phyloP scores from a whole-genome alignment of 1,140 invertebrate species.

The Macrostomum lignano region DNA sequence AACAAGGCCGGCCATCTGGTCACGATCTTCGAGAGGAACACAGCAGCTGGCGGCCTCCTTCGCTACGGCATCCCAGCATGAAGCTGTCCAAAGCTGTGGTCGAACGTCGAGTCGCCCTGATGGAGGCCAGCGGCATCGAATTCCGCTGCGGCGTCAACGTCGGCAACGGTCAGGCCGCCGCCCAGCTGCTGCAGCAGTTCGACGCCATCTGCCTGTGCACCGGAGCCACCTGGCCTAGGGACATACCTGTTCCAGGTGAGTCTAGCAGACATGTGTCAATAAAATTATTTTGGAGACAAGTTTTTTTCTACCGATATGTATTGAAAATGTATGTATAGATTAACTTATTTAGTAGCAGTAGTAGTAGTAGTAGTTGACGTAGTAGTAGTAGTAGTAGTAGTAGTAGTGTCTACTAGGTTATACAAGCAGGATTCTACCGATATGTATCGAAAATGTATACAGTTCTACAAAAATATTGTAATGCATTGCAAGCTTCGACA shows the following conservation, averaged over 20 bases:
- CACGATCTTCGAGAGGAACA: conserved; percentile 37
- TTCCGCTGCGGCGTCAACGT: conserved; percentile 68
- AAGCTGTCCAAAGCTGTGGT: conserved; percentile 75
- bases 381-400: too few relatives aligned
- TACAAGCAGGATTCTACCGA: too few relatives aligned
- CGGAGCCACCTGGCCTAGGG: conserved; percentile 80
- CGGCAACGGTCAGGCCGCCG: conserved; percentile 57
- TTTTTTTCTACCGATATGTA: too few relatives aligned
- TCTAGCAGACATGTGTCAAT: conserved; percentile 4
- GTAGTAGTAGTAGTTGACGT: too few relatives aligned
- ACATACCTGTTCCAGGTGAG: conserved; percentile 34
- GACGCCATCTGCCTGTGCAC: conserved; percentile 64
- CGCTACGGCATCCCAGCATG: conserved; percentile 96
- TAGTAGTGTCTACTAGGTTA: too few relatives aligned
- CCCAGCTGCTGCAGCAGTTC: conserved; percentile 40
- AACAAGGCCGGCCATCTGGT: conserved; percentile 42
- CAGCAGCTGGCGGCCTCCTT: conserved; percentile 64
- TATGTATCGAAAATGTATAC: too few relatives aligned
- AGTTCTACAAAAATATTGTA: too few relatives aligned
- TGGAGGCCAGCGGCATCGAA: conserved; percentile 58
- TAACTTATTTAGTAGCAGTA: too few relatives aligned
- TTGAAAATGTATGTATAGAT: too few relatives aligned
- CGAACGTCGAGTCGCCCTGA: conserved; percentile 51
- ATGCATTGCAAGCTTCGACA: too few relatives aligned
- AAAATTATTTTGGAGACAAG: too few relatives aligned